Evolutionary conservation across 2,797 vertebrate species (phyloP).

Genomic region (Sebastes matsubarae): DNA sequence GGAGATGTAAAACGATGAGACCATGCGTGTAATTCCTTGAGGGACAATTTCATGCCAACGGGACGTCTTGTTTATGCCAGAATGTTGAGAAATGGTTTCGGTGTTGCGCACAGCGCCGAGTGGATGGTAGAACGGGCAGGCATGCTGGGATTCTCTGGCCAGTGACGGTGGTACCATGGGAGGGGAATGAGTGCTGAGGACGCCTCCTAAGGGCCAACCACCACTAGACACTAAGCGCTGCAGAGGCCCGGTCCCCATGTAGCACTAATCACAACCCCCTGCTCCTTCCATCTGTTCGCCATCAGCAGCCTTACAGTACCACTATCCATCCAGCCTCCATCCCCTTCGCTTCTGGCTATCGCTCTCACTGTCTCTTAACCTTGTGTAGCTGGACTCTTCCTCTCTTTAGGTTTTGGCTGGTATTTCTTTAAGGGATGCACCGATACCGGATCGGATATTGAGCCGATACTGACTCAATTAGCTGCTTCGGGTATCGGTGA

Average conservation of each 20-base stretch:
- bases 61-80: conserved; percentile 75
- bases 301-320: conserved; percentile 63
- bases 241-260: conserved; percentile 67
- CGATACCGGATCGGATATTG: too few species aligned
- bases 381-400: conserved; percentile 21
- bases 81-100: conserved; percentile 60
- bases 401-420: not conserved
- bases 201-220: conserved; percentile 65
- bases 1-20: conserved; percentile 66
- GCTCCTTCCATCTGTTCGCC: conserved; percentile 81
- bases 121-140: conserved; percentile 42
- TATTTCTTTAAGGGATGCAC: conserved; percentile 3
- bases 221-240: conserved; percentile 61
- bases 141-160: conserved; percentile 68
- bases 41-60: conserved; percentile 62
- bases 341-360: conserved; percentile 44
- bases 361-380: conserved; percentile 46
- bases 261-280: conserved; percentile 79
- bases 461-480: too few species aligned
- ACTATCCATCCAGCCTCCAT: conserved; percentile 44
- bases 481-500: too few species aligned
- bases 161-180: conserved; percentile 54
- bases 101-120: conserved; percentile 25
- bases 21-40: conserved; percentile 71
- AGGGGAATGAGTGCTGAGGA: conserved; percentile 53